Percentiles rank a stretch among this genome's conserved stretches.
These are phyloP conservation scores for Syngnathus typhle DNA, from an alignment of 2,113 vertebrate species.

Conservation along the genomic window DNA sequence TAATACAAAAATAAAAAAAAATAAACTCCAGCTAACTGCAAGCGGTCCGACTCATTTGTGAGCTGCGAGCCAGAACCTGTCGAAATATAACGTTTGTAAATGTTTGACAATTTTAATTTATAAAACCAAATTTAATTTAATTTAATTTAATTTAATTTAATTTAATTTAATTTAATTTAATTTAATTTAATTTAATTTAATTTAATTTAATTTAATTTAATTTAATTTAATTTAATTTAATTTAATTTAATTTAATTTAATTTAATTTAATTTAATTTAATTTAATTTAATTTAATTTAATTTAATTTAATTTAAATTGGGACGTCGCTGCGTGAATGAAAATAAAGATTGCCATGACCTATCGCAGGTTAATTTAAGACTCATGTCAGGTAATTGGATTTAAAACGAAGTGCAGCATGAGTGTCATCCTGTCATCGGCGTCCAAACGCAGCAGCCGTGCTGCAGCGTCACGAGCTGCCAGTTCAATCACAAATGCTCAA, in stretches of 20 bases:
- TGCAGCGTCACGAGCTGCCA: conserved; percentile 48
- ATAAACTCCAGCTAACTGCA: conserved; percentile 11
- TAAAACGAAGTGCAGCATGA: conserved; percentile 45
- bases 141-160: too few relatives aligned
- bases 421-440: conserved; percentile 31
- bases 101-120: too few relatives aligned
- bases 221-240: too few relatives aligned
- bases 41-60: conserved; percentile 23
- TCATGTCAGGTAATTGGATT: conserved; percentile 62
- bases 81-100: not conserved
- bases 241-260: too few relatives aligned
- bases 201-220: too few relatives aligned
- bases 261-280: too few relatives aligned
- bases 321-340: not conserved
- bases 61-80: conserved; percentile 30
- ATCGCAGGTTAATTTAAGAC: conserved; percentile 54
- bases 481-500: conserved; percentile 26
- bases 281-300: too few relatives aligned
- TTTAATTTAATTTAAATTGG: too few relatives aligned
- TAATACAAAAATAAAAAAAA: not conserved
- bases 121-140: too few relatives aligned
- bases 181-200: too few relatives aligned
- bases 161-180: too few relatives aligned
- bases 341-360: conserved; percentile 27
- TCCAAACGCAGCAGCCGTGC: conserved; percentile 37